A percentile compares a stretch with the other conserved stretches of the same genome.
Evolutionary conservation across 35 echinoderm and acorn worm species (phyloP).

Genomic region (Holothuria glaberrima): DNA sequence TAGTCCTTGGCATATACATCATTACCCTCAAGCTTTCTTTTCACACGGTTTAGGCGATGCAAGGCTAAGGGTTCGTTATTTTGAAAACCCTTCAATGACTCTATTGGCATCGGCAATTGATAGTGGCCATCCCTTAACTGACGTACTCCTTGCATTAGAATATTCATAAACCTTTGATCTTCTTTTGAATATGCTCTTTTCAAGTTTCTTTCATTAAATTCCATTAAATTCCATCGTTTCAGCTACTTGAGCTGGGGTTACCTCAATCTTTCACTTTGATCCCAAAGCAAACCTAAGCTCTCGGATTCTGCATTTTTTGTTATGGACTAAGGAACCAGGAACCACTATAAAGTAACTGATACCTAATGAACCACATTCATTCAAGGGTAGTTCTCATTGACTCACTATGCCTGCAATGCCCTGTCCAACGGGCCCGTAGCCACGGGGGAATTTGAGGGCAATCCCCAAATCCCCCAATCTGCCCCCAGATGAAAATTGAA

Average conservation of each 20-base stretch:
- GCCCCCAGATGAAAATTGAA: no score
- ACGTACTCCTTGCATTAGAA: background rate
- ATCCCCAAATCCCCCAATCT: no score
- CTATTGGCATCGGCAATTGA: background rate
- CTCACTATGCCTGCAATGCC: background rate
- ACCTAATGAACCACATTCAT: background rate
- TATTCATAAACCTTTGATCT: conserved; percentile 14
- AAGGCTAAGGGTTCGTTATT: conserved; percentile 6
- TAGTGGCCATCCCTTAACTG: conserved; percentile 23
- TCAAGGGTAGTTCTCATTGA: background rate
- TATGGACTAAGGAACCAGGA: background rate
- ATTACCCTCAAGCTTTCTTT: background rate
- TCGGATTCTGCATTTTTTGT: background rate
- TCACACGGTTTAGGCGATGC: background rate
- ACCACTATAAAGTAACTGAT: conserved; percentile 15
- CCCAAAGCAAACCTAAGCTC: background rate
- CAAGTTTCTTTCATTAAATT: background rate
- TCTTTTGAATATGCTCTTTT: background rate
- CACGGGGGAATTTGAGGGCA: no score
- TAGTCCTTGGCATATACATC: background rate
- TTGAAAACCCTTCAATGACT: background rate
- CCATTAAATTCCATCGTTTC: background rate
- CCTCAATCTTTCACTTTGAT: conserved; percentile 9
- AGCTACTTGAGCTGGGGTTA: background rate
- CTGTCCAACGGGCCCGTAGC: no score